Base-by-base conservation (phyloP, 2,113 vertebrate species). In the Paralichthys olivaceus region DNA sequence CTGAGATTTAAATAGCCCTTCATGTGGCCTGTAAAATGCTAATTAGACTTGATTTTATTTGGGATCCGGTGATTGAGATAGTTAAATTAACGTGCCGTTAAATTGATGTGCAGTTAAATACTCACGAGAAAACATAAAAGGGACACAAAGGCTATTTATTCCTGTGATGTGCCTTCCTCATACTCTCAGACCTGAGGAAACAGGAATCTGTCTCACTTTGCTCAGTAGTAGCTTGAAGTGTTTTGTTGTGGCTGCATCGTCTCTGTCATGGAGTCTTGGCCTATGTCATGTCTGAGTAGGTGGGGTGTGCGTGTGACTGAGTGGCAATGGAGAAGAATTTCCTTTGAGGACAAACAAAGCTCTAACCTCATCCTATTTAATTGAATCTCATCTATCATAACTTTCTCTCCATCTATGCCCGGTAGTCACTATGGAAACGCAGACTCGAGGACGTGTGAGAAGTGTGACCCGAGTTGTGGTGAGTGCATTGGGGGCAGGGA, bases 391-490 rank as follows among this genome's bases (percentile, higher is more conserved):
- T 84, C 80, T 60, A 67, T 78, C 72, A 81, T 72, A 74, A 83
- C 80, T 83, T 80, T 80, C 29, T 72, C 58, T 6, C 72, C 69
- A 43, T 70, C 72, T 75, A 56, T 28, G 67, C 2, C 69, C 37
- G 62, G 4, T 80, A 99, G 97, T 56, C 94, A 95, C 83, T 98
- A 96, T 26, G 89, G 94, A 79, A 94, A 96, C 68, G 84, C 87
- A 6, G 71, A 85, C 66, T 93, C 93, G 0, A 75, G 91, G 65
- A 84, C 22, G 4, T 98, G 97, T 69, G 88, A 96, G 80, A 95
- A 71, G 64, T 98, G 97, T 71, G 85, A 96, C 84, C 93, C 90
- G 60, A 96, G 78, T 40, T 99, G 97, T 67, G 93, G 93, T 9
- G 89, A 95, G 29, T 98, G 97, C 75, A 60, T 12, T 7, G 94